These are phyloP conservation scores for Peromyscus attwateri DNA, from an alignment of 2,797 vertebrate genomes.

Conservation along the genomic window DNA sequence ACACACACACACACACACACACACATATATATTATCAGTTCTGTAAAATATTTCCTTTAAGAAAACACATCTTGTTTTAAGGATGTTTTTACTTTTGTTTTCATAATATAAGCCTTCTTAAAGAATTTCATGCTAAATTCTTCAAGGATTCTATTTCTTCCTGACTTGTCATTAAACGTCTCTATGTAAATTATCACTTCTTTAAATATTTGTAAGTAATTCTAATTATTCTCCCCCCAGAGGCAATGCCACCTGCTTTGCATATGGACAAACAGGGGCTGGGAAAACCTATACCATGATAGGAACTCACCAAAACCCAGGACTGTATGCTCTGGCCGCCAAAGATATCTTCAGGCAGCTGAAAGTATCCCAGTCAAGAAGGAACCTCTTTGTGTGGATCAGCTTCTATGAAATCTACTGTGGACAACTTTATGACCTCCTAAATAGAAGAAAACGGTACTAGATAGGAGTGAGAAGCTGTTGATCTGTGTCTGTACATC, in stretches of 20 bases:
- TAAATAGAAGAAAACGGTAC: slow-evolving; percentile 94
- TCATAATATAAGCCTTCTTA: slow-evolving; percentile 53
- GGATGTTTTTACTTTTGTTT: slow-evolving; percentile 61
- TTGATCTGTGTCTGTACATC: slow-evolving; percentile 15
- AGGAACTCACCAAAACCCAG: slow-evolving; percentile 91
- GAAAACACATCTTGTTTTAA: slow-evolving; percentile 52
- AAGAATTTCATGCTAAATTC: slow-evolving; percentile 55
- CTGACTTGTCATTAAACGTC: slow-evolving; percentile 60
- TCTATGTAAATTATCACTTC: slow-evolving; percentile 50
- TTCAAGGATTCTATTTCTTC: slow-evolving; percentile 46
- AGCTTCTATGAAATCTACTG: slow-evolving; percentile 98
- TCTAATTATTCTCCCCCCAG: slow-evolving; percentile 85
- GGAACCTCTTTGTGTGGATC: slow-evolving; percentile 90
- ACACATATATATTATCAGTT: neutral
- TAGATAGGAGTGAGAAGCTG: slow-evolving; percentile 3
- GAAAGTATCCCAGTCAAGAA: slow-evolving; percentile 83
- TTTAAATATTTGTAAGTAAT: slow-evolving; percentile 55
- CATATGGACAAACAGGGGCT: slow-evolving; percentile 95
- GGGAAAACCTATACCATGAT: slow-evolving; percentile 98
- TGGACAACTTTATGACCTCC: slow-evolving; percentile 95
- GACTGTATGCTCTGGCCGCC: slow-evolving; percentile 93
- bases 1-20: too few species aligned
- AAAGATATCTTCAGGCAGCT: slow-evolving; percentile 93
- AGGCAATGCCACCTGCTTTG: slow-evolving; percentile 95
- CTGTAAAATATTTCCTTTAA: slow-evolving; percentile 43